phyloP scores from a whole-genome alignment of 2,113 vertebrate species.

The Otus sunia region DNA sequence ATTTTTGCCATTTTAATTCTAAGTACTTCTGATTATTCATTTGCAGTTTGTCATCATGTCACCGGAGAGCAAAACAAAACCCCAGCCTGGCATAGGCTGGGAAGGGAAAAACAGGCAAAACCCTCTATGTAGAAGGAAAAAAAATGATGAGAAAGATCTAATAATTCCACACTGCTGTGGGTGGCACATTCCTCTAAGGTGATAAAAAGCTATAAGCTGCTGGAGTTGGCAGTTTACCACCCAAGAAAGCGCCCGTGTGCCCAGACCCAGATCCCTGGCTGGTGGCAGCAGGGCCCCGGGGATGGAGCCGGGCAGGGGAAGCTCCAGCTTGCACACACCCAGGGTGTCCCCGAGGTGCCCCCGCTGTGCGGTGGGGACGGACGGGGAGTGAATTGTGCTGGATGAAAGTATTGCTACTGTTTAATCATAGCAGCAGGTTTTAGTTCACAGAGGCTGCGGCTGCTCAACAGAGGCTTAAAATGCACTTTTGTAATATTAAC shows the following conservation, averaged over 20 bases:
- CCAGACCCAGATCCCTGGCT: not conserved
- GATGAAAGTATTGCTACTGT: not conserved
- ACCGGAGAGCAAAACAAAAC: constrained; percentile 45
- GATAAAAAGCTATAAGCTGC: not conserved
- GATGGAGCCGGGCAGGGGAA: not conserved
- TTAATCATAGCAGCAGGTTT: not conserved
- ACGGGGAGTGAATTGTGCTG: too few relatives aligned
- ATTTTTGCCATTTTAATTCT: constrained; percentile 60
- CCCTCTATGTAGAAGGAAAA: not conserved
- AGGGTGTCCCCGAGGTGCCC: not conserved
- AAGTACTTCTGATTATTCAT: constrained; percentile 45
- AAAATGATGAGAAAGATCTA: not conserved
- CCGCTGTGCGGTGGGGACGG: fast-evolving
- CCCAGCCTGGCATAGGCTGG: not conserved
- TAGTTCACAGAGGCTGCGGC: not conserved
- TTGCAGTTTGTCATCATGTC: constrained; percentile 59
- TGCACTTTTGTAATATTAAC: not conserved
- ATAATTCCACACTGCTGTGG: not conserved
- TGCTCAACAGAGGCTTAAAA: not conserved
- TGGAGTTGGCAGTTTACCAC: not conserved
- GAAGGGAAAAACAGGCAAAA: not conserved
- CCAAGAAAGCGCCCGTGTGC: not conserved
- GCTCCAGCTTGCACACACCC: not conserved
- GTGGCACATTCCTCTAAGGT: not conserved
- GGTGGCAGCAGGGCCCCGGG: not conserved